Evolutionary conservation across 2,797 vertebrate species (phyloP), one percentile per base, ranked within the genome.

Genomic region (Syngnathus acus): DNA sequence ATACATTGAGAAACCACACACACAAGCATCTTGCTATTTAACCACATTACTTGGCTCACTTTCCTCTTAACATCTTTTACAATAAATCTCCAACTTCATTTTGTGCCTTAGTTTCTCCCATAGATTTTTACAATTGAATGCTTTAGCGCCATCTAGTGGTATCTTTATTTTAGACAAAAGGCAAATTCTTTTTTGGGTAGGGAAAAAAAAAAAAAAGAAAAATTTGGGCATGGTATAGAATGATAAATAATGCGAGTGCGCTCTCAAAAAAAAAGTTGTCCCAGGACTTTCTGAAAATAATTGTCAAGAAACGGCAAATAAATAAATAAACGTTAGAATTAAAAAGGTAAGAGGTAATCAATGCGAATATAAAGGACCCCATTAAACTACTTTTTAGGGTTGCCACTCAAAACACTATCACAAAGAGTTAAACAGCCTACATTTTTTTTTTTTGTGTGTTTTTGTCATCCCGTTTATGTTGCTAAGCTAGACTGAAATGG

Each of bases 341-440:
- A 32, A 45, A 45, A 62, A 6, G 13, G 13, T 43, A 43, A 45
- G 60, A 68, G 54, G 74, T 51, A 63, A 63, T 67, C 66, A 47
- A 76, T 23, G 59, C 59, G 40, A 62, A 7, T 62, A 23, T 14
- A 45, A 61, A 42, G 39, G 59, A 43, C 39, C 38, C 59, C 59
- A 42, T 61, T 6, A 14, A 61, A 13, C 60, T 45, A 45, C 40
- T 43, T 45, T 62, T 62, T 45, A 62, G 21, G 60, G 13, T 62
- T 62, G 60, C 43, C 60, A 62, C 42, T 62, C 21, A 40, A 42
- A 60, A 45, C 42, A 62, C 60, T 6, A 45, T 45, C 60, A 62
- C 40, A 45, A 61, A 61, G 39, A 61, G 60, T 62, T 62, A 23
- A 43, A 62, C 42, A 26, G 60, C 26, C 40, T 63, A 62, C 43